Conservation (phyloP, 2,888 invertebrate genomes). For the Noctua janthina region DNA sequence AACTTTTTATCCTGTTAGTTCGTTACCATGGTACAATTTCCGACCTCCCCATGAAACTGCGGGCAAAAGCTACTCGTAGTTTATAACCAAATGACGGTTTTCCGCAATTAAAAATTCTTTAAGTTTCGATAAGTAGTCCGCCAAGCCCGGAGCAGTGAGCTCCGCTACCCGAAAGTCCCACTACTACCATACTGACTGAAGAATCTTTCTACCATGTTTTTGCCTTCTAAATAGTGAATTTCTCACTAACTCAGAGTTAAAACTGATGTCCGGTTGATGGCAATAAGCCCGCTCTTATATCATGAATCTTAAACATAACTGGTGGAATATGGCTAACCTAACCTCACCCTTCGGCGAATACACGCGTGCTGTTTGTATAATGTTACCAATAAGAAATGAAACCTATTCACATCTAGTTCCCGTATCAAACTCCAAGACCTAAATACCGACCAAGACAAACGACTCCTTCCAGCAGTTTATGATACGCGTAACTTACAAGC, state of each 20-base stretch:
- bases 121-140: too few species aligned
- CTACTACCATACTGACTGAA: too few species aligned
- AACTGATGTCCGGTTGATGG: neutral
- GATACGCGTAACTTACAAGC: conserved; percentile 41
- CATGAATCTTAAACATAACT: neutral
- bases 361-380: neutral
- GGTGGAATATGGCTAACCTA: neutral
- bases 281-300: neutral
- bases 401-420: neutral
- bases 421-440: conserved; percentile 6
- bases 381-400: neutral
- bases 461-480: conserved; percentile 21
- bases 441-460: conserved; percentile 22
- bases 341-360: neutral
- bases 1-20: too few species aligned
- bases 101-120: too few species aligned
- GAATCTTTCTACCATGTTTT: too few species aligned
- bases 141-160: too few species aligned
- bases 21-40: too few species aligned
- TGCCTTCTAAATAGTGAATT: too few species aligned
- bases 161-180: too few species aligned
- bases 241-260: neutral
- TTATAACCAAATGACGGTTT: too few species aligned
- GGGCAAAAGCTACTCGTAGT: too few species aligned
- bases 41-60: too few species aligned